Base-by-base conservation (phyloP, 2,888 invertebrate species). In the Drosophila birchii region DNA sequence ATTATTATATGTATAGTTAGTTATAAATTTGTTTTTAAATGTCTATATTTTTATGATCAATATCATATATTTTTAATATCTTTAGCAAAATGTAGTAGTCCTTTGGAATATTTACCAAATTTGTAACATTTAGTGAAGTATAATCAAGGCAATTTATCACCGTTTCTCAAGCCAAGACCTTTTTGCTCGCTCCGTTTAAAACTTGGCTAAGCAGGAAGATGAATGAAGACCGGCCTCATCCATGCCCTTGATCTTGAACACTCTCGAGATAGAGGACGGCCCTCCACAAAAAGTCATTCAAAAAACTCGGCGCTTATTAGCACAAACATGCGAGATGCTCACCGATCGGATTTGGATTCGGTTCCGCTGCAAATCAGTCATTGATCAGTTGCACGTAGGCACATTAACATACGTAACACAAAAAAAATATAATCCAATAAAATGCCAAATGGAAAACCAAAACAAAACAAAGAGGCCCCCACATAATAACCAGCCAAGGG, bases 211-310 rank as follows among this genome's bases (percentile, higher is more conserved):
- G 66, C 61, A 63, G 69, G 69, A 69, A 68, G 69, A 71, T 64
- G 41, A 47, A 57, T 51, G 57, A 53, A 64, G 36, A 47, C 56
- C n/a, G 34, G 45, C 64, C 49, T 39, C 23, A 39, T 26, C 39
- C n/a, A 26, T 55, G 71, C 29, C 72, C 71, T 68, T 68, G 68
- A 68, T 68, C 68, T 68, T 68, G 68, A 67, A 68, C 49, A 43
- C 36, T 29, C 44, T 32, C 14, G 7, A 64, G 34, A 5, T 41
- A 56, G 67, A 68, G 23, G 64, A 45, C 23, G 39, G 67, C 68
- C 68, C 68, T 68, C 68, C 57, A 57, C 49, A 67, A 43, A 49
- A 53, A 47, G 36, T 55, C 39, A 56, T 56, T 67, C 56, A 43
- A 39, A 43, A 43, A 43, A 36, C 57, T 23, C 20, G n/a, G 23